phyloP scores from a whole-genome alignment of 2,888 invertebrate species.

The Venusia cambrica region DNA sequence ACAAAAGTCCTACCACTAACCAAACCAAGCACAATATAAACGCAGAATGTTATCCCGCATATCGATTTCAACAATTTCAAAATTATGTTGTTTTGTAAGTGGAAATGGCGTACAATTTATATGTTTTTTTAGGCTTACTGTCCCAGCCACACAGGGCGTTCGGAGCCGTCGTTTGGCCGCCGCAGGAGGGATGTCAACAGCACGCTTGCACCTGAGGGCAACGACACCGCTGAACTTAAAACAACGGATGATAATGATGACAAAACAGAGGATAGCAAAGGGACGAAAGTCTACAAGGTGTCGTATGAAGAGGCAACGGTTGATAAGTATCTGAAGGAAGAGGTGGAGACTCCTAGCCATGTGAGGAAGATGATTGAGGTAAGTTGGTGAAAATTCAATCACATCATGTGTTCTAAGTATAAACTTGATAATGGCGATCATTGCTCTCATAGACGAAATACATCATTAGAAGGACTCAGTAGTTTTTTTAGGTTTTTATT shows the following conservation, averaged over 20 bases:
- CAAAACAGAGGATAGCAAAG: constrained; percentile 29
- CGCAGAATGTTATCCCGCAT: too few species aligned
- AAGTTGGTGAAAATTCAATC: too few species aligned
- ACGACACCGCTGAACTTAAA: constrained; percentile 55
- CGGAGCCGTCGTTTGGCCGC: constrained; percentile 91
- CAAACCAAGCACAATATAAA: too few species aligned
- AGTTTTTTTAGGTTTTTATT: constrained; percentile 1
- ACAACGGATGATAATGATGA: constrained; percentile 38
- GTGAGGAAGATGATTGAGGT: constrained; percentile 95
- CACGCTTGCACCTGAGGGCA: constrained; percentile 48
- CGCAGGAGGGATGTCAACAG: constrained; percentile 81
- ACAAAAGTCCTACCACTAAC: too few species aligned
- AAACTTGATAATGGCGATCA: too few species aligned
- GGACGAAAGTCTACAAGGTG: constrained; percentile 57
- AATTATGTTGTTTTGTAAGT: too few species aligned
- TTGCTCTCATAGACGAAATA: too few species aligned
- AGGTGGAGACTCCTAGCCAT: constrained; percentile 85
- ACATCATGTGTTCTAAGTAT: too few species aligned
- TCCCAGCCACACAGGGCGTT: constrained; percentile 88
- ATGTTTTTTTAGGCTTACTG: constrained; percentile 85
- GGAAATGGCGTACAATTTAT: constrained; percentile 1
- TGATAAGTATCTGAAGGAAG: constrained; percentile 72
- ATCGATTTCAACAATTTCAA: too few species aligned
- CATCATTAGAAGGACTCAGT: too few species aligned
- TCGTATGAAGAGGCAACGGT: constrained; percentile 65